A percentile compares a stretch with the other conserved stretches of the same genome.
These are phyloP conservation scores for Xiphophorus hellerii DNA, from an alignment of 2,113 vertebrate species.

Conservation along the genomic window DNA sequence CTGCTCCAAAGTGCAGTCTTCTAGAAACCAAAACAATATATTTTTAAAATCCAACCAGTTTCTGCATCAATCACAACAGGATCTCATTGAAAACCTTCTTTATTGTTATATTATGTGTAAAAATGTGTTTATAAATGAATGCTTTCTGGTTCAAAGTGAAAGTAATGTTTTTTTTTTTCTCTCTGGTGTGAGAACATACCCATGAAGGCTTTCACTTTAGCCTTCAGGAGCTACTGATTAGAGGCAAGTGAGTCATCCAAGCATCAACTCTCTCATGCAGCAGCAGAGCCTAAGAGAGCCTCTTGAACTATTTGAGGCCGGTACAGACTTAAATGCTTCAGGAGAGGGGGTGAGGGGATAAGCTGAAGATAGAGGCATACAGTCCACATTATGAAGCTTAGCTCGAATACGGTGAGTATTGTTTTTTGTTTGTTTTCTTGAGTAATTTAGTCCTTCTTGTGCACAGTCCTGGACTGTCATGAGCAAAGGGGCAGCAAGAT, in stretches of 20 bases:
- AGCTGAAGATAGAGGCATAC: constrained; percentile 67
- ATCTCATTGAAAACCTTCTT: too few relatives aligned
- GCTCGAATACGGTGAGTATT: constrained; percentile 19
- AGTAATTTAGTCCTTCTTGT: constrained; percentile 28
- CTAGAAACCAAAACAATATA: too few relatives aligned
- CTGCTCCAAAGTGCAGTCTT: too few relatives aligned
- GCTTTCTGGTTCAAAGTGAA: constrained; percentile 19
- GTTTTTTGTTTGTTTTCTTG: constrained; percentile 33
- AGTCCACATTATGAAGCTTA: constrained; percentile 60
- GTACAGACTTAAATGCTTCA: constrained; percentile 71
- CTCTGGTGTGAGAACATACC: constrained; percentile 35
- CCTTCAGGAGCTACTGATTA: constrained; percentile 61
- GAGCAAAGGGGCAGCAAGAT: not conserved
- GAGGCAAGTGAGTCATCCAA: constrained; percentile 73
- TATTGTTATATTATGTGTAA: too few relatives aligned
- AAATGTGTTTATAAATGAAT: not conserved
- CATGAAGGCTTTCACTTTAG: constrained; percentile 50
- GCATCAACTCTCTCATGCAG: constrained; percentile 68
- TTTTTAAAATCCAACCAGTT: too few relatives aligned
- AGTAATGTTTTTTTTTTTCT: not conserved
- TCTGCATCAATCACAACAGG: too few relatives aligned
- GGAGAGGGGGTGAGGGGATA: constrained; percentile 51
- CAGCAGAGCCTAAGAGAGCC: constrained; percentile 67
- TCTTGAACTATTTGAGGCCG: constrained; percentile 76
- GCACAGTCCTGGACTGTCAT: constrained; percentile 25